Base-by-base conservation (phyloP, 2,797 vertebrate genomes). In the Helicolenus hilgendorfi region DNA sequence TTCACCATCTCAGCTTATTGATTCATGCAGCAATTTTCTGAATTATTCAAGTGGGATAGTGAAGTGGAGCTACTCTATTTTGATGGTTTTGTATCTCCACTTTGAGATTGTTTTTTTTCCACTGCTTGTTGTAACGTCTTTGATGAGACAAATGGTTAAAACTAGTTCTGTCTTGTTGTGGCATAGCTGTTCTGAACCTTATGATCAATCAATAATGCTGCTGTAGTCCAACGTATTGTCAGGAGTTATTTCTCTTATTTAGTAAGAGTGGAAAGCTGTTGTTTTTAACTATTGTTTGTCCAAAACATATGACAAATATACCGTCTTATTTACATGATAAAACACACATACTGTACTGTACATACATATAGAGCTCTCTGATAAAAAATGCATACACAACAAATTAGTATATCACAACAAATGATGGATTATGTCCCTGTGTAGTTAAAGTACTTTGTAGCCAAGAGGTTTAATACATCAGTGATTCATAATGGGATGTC, bases 31-130 rank as follows among this genome's bases (percentile, higher is more conserved):
- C 35, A 67, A 41, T 79, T 69, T 69, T 85, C 22, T 84, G 55
- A 90, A 80, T 87, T 73, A 88, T 89, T 88, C 41, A 79, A 74
- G 55, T 79, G 67, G 24, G 14, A 60, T 69, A 15, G 58, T 62
- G 56, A 72, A 86, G 58, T 20, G 33, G 33, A 86, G 71, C 56
- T 63, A 22, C 41, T 72, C n/a, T 71, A 63, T 31, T 38, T 26
- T 26, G 4, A 62, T 49, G 26, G 59, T 58, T 85, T 56, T 63
- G 20, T 27, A 29, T 71, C 24, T 49, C 4, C 1, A 20, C 11
- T 38, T 10, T 26, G 24, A 15, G 2, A 27, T 3, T 62, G 5
- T 77, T 79, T 31, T 24, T 79, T 73, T 45, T 18, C 24, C 11
- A 36, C 29, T 56, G 20, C 70, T 18, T 27, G 13, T 35, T 70